These are phyloP conservation scores for Anagrus nilaparvatae DNA, from an alignment of 1,140 invertebrate species.

Conservation along the genomic window DNA sequence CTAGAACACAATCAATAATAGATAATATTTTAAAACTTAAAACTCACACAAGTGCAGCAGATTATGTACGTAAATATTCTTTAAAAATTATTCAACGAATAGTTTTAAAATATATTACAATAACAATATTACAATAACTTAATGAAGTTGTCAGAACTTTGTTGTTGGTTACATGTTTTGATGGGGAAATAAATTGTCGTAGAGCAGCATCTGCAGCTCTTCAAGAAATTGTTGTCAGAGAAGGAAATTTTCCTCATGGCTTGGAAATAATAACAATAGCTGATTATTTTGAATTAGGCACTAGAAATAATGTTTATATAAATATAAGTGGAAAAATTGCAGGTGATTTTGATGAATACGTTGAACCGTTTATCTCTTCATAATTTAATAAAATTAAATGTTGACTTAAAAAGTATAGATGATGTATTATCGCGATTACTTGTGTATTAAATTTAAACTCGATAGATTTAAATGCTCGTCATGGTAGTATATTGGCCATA, in stretches of 20 bases:
- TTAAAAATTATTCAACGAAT: slow-evolving; percentile 91
- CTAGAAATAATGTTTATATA: slow-evolving; percentile 74
- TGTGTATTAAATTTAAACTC: no score
- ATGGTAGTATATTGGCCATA: slow-evolving; percentile 77
- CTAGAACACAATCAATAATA: slow-evolving; percentile 62
- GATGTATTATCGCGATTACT: no score
- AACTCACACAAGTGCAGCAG: slow-evolving; percentile 61
- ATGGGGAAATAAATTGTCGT: slow-evolving; percentile 91
- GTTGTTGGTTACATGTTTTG: slow-evolving; percentile 81
- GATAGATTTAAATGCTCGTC: slow-evolving; percentile 72
- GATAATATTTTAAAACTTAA: slow-evolving; percentile 60
- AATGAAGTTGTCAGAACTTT: slow-evolving; percentile 69
- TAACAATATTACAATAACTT: no score
- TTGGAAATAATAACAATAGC: slow-evolving; percentile 90
- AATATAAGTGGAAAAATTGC: slow-evolving; percentile 75
- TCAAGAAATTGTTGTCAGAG: slow-evolving; percentile 97
- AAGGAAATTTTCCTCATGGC: slow-evolving; percentile 92
- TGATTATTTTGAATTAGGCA: slow-evolving; percentile 93
- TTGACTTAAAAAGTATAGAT: no score
- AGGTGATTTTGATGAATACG: slow-evolving; percentile 77
- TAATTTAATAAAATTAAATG: no score
- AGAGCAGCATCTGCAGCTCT: slow-evolving; percentile 94
- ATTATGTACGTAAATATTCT: slow-evolving; percentile 74
- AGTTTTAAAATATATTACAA: no score
- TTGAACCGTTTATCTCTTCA: slow-evolving; percentile 62